These are phyloP conservation scores for Drosophila austrosaltans DNA, from an alignment of 2,888 invertebrate species.

Conservation along the genomic window DNA sequence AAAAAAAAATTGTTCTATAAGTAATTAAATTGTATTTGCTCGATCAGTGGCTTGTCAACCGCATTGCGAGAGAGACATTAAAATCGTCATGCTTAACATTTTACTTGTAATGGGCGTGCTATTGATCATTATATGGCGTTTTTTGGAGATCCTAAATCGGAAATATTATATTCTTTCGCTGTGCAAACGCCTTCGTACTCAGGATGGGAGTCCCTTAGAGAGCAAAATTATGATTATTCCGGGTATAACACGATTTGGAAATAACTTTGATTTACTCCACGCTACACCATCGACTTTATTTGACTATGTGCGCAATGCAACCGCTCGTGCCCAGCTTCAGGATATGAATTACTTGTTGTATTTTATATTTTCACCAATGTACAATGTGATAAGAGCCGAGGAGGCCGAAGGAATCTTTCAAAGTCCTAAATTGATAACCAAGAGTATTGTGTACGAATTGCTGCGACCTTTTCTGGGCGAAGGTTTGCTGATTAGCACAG, in stretches of 20 bases:
- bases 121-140: neutral
- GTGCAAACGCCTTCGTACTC: slow-evolving; percentile 67
- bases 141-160: slow-evolving; percentile 54
- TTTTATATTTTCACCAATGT: slow-evolving; percentile 66
- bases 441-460: slow-evolving; percentile 84
- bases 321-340: slow-evolving; percentile 48
- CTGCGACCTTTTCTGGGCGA: slow-evolving; percentile 84
- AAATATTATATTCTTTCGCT: slow-evolving; percentile 67
- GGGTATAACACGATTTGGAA: slow-evolving; percentile 76
- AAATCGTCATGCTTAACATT: slow-evolving; percentile 24
- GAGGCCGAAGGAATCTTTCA: slow-evolving; percentile 85
- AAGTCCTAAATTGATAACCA: slow-evolving; percentile 84
- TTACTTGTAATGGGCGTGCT: slow-evolving; percentile 23
- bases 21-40: neutral
- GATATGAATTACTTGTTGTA: slow-evolving; percentile 80
- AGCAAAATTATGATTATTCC: slow-evolving; percentile 60
- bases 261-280: slow-evolving; percentile 76
- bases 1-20: neutral
- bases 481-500: slow-evolving; percentile 84
- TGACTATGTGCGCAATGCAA: slow-evolving; percentile 50
- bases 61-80: neutral
- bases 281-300: slow-evolving; percentile 69
- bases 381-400: slow-evolving; percentile 83
- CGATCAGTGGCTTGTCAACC: neutral
- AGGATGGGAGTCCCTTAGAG: slow-evolving; percentile 71